Evolutionary conservation across 2,113 vertebrate genomes (phyloP).

Genomic region (Lepidothrix coronata): DNA sequence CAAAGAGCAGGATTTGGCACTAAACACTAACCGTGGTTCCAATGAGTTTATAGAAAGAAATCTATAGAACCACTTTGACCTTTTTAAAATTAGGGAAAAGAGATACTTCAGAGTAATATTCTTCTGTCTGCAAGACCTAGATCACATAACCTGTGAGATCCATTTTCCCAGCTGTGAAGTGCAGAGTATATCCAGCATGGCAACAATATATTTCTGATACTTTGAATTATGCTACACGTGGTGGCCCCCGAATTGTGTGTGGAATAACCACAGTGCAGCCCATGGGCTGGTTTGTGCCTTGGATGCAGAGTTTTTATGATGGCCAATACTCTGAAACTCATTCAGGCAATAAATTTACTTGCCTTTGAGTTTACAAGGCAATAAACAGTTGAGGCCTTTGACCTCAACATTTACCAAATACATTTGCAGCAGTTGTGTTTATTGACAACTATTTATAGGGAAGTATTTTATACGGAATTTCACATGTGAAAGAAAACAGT

Average conservation of each 20-base stretch:
- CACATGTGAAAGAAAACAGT: conserved; percentile 42
- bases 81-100: not conserved
- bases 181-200: not conserved
- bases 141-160: not conserved
- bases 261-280: conserved; percentile 51
- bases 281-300: conserved; percentile 69
- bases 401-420: conserved; percentile 84
- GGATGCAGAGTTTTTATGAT: conserved; percentile 76
- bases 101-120: not conserved
- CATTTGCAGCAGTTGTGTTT: conserved; percentile 83
- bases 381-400: conserved; percentile 84
- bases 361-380: conserved; percentile 86
- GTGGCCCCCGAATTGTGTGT: conserved; percentile 35
- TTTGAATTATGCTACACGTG: conserved; percentile 27
- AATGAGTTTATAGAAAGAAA: not conserved
- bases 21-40: not conserved
- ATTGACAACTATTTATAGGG: conserved; percentile 82
- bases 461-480: conserved; percentile 74
- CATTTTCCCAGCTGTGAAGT: not conserved
- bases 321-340: conserved; percentile 78
- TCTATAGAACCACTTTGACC: not conserved
- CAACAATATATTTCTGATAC: not conserved
- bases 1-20: not conserved
- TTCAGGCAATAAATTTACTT: conserved; percentile 84
- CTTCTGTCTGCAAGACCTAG: not conserved